Percentiles rank a stretch among this genome's conserved stretches.
These are phyloP conservation scores for Microcebus ravelobensis DNA, from an alignment of 2,113 vertebrate genomes.

Conservation along the genomic window DNA sequence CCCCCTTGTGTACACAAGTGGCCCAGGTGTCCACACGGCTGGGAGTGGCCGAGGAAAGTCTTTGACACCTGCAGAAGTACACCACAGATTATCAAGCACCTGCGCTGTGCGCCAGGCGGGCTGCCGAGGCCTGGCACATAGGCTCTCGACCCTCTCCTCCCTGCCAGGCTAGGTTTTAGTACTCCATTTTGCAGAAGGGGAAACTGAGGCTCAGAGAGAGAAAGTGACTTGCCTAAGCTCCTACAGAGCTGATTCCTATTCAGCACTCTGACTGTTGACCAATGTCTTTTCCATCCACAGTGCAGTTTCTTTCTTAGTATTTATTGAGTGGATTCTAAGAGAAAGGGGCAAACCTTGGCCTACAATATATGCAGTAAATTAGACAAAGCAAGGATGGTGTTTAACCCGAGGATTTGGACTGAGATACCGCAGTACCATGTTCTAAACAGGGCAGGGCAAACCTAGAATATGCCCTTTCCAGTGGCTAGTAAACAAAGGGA, in stretches of 20 bases:
- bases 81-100: accelerated
- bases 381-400: not conserved
- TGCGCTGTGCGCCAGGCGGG: not conserved
- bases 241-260: not conserved
- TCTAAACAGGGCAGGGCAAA: not conserved
- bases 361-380: not conserved
- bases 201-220: slow-evolving; percentile 14
- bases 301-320: not conserved
- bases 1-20: not conserved
- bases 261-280: not conserved
- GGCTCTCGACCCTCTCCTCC: not conserved
- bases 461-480: not conserved
- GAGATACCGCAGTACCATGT: not conserved
- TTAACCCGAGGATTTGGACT: not conserved
- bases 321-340: not conserved
- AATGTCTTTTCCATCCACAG: not conserved
- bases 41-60: not conserved
- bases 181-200: not conserved
- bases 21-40: not conserved
- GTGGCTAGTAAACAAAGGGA: not conserved
- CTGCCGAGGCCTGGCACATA: not conserved
- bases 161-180: not conserved
- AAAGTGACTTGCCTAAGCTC: not conserved
- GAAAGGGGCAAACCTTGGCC: not conserved
- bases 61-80: not conserved